Evolutionary conservation across 2,797 vertebrate species (phyloP), one percentile per base, ranked within the genome.

Genomic region (Falco biarmicus): DNA sequence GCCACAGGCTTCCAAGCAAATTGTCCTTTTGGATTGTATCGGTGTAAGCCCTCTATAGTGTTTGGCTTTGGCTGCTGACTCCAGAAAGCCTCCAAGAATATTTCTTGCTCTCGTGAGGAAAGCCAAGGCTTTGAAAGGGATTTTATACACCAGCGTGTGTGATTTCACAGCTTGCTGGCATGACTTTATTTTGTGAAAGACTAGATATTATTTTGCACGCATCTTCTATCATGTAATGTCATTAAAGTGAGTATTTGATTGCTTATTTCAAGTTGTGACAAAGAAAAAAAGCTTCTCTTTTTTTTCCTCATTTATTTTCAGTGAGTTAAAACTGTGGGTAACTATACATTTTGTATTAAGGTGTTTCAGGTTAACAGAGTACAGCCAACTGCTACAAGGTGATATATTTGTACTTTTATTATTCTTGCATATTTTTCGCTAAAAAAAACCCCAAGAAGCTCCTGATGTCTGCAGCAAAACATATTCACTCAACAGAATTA

Each of bases 1-100:
- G 97, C 96, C 96, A 96, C 97, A 95, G 98, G 84, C 97, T 95
- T 94, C 97, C 97, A 81, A 97, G 98, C 97, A 97, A 98, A 98
- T 98, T 97, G 98, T 97, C 77, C 96, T 92, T 97, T 96, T 97
- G 98, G 91, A 93, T 47, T 94, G 97, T 91, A 92, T 88, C 45
- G 89, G 61, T 95, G 97, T 93, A 86, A 95, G 96, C 90, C 90
- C 94, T 97, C 69, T 84, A 60, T 39, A 93, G 95, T 4, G 9
- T n/a, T 93, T 96, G 97, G 97, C 97, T 97, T 75, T 1, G 70
- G 74, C 87, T 81, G 45, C 94, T 87, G 93, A 90, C 95, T 94
- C 91, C 34, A 20, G 91, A 95, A 57, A 95, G 91, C 78, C 91
- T 79, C 80, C 71, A 47, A 70, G 94, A 89, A 41, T 70, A 87